These are phyloP conservation scores for Pollenia labialis DNA, from an alignment of 2,888 invertebrate species.

Conservation along the genomic window DNA sequence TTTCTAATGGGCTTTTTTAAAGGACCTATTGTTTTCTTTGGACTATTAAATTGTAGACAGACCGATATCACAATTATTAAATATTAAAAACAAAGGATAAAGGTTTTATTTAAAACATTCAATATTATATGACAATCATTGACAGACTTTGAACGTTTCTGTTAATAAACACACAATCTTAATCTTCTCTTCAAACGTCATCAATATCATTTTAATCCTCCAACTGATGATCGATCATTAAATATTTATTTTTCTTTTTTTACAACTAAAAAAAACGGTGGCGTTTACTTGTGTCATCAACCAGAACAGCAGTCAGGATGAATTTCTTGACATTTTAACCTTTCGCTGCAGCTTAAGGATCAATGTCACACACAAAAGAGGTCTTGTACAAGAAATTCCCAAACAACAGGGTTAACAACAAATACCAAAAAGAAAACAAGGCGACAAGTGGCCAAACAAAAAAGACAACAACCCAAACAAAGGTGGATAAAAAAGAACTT, in stretches of 20 bases:
- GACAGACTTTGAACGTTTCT: slow-evolving; percentile 22
- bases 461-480: slow-evolving; percentile 22
- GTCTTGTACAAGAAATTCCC: slow-evolving; percentile 42
- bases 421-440: slow-evolving; percentile 36
- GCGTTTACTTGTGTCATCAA: slow-evolving; percentile 70
- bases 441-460: slow-evolving; percentile 66
- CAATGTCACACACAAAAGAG: slow-evolving; percentile 63
- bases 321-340: slow-evolving; percentile 70
- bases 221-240: slow-evolving; percentile 59
- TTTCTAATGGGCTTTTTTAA: too few relatives aligned
- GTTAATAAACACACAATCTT: slow-evolving; percentile 16
- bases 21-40: too few relatives aligned
- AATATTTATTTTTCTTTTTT: neutral
- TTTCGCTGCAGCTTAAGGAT: slow-evolving; percentile 62
- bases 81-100: neutral
- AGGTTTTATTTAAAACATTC: neutral
- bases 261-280: slow-evolving; percentile 51
- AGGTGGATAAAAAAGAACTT: slow-evolving; percentile 35
- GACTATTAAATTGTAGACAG: too few relatives aligned
- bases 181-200: slow-evolving; percentile 45
- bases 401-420: slow-evolving; percentile 12
- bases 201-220: slow-evolving; percentile 45
- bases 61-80: too few relatives aligned
- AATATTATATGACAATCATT: slow-evolving; percentile 44
- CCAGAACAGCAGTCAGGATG: slow-evolving; percentile 41